These are phyloP conservation scores for Ophion costatus DNA, from an alignment of 2,888 invertebrate genomes.

Conservation along the genomic window DNA sequence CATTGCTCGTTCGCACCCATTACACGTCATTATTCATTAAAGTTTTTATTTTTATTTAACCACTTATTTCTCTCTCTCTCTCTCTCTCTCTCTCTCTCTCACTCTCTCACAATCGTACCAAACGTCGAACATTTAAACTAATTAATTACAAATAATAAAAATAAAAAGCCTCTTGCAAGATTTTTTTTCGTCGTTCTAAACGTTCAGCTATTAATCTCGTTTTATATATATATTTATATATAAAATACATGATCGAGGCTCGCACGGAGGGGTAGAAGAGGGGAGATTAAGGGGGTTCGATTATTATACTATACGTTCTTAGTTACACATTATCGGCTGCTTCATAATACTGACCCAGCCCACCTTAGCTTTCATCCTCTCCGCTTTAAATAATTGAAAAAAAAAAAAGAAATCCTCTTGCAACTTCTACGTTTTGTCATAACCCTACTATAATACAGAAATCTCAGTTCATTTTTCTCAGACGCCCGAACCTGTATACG, in stretches of 20 bases:
- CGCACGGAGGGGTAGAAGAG: conserved; percentile 68
- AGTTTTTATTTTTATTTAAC: conserved; percentile 64
- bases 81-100: conserved; percentile 62
- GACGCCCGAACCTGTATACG: conserved; percentile 76
- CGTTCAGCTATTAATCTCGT: conserved; percentile 77
- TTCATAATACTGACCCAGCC: conserved; percentile 72
- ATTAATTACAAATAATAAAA: conserved; percentile 81
- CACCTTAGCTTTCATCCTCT: conserved; percentile 61
- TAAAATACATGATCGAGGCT: conserved; percentile 83
- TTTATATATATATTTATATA: conserved; percentile 80
- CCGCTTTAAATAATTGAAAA: conserved; percentile 80
- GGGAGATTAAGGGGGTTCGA: conserved; percentile 66
- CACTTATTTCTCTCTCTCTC: conserved; percentile 74
- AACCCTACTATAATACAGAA: conserved; percentile 80
- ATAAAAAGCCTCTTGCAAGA: conserved; percentile 81
- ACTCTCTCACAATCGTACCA: conserved; percentile 79
- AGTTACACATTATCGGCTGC: conserved; percentile 69
- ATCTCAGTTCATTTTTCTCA: conserved; percentile 74
- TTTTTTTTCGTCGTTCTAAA: conserved; percentile 76
- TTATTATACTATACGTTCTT: conserved; percentile 74
- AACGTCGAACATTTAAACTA: conserved; percentile 81
- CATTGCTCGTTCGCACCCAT: conserved; percentile 63
- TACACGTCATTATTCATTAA: conserved; percentile 61
- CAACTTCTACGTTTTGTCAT: conserved; percentile 81
- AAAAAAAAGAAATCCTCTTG: conserved; percentile 74